Evolutionary conservation across 2,797 vertebrate genomes (phyloP).

Genomic region (Xenentodon cancila): DNA sequence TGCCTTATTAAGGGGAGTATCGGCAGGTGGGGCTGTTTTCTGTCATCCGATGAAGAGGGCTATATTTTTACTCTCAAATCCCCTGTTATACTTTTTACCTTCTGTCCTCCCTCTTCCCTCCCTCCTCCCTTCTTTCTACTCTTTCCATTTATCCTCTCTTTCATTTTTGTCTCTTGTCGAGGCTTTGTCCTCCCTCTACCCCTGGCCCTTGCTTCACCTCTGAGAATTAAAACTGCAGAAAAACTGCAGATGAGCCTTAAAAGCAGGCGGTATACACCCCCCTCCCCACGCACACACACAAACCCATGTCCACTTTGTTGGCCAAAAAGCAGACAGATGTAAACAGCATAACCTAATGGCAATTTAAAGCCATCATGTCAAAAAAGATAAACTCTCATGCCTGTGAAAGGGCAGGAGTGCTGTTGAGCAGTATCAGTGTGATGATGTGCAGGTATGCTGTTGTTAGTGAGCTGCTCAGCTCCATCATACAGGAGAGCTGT

Average conservation of each 20-base stretch:
- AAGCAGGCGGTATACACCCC: constrained; percentile 47
- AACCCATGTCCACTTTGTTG: constrained; percentile 50
- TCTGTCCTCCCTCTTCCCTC: not conserved
- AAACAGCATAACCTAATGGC: constrained; percentile 78
- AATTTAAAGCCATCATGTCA: constrained; percentile 82
- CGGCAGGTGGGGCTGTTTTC: constrained; percentile 60
- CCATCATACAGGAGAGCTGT: constrained; percentile 54
- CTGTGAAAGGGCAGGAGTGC: constrained; percentile 70
- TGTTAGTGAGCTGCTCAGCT: constrained; percentile 56
- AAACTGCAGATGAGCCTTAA: constrained; percentile 60
- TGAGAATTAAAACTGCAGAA: constrained; percentile 53
- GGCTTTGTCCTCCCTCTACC: constrained; percentile 5
- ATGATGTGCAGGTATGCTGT: constrained; percentile 82
- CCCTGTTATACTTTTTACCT: constrained; percentile 13
- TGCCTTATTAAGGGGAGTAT: constrained; percentile 45
- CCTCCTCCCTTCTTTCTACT: not conserved
- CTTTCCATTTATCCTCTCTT: constrained; percentile 21
- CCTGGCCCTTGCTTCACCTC: constrained; percentile 39
- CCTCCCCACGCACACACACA: constrained; percentile 5
- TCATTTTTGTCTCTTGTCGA: constrained; percentile 23
- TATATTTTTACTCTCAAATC: constrained; percentile 26
- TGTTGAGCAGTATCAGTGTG: constrained; percentile 65
- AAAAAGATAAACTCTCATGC: constrained; percentile 70
- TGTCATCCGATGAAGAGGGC: constrained; percentile 40
- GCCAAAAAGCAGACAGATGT: constrained; percentile 61